Conservation (phyloP, 2,888 invertebrate genomes). For the Byasa hedistus region DNA sequence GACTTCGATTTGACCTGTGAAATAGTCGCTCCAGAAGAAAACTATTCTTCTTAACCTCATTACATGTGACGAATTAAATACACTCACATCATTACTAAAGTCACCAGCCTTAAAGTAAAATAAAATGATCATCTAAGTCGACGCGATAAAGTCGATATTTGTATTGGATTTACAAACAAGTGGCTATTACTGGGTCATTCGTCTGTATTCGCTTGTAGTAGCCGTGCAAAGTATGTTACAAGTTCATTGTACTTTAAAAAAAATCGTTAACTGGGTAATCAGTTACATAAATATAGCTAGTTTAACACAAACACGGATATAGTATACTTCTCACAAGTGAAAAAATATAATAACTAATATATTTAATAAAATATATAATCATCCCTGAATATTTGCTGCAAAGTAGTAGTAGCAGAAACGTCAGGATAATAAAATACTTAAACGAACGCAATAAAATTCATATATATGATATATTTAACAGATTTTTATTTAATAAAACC, state of each 20-base stretch:
- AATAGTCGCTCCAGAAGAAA: background rate
- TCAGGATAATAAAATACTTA: no score
- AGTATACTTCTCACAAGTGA: no score
- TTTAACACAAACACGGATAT: no score
- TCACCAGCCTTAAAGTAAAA: no score
- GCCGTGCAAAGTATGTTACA: conserved; percentile 6
- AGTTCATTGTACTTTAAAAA: conserved; percentile 20
- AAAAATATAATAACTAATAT: no score
- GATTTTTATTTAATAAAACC: no score
- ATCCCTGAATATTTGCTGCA: no score
- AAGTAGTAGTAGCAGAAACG: no score
- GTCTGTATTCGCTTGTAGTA: conserved; percentile 9
- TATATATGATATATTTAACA: no score
- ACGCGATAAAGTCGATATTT: background rate
- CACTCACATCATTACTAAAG: no score
- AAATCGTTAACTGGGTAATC: conserved; percentile 1
- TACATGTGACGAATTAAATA: background rate
- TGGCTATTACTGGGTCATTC: conserved; percentile 7
- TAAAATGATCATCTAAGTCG: background rate
- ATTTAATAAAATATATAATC: no score
- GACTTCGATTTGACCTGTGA: background rate
- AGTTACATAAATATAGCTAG: background rate
- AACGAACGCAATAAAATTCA: no score
- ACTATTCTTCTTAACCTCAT: background rate
- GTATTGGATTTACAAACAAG: background rate